Percentiles rank a stretch among this genome's conserved stretches.
Evolutionary conservation across 2,797 vertebrate species (phyloP).

Genomic region (Cynopterus sphinx): DNA sequence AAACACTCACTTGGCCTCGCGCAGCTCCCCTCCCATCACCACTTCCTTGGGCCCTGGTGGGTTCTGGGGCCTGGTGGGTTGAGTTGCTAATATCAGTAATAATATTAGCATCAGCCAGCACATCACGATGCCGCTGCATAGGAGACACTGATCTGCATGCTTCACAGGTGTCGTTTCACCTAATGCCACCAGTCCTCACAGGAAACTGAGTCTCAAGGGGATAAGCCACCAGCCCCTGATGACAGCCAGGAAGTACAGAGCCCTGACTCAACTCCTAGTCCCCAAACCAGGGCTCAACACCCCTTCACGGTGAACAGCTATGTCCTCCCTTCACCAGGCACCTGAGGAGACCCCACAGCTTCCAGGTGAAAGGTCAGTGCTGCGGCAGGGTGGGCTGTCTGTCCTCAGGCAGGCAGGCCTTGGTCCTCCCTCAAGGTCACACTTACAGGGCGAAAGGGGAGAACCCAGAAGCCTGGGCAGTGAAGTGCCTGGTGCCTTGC

Average conservation of each 20-base stretch:
- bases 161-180: not conserved
- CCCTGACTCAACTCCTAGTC: not conserved
- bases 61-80: not conserved
- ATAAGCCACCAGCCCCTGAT: not conserved
- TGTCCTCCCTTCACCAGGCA: not conserved
- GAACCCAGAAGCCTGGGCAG: not conserved
- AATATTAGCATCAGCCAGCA: not conserved
- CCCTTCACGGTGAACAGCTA: not conserved
- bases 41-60: not conserved
- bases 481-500: no score
- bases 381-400: not conserved
- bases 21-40: not conserved
- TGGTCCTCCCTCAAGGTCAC: not conserved
- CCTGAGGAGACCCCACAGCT: not conserved
- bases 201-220: slow-evolving; percentile 59
- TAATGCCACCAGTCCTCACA: not conserved
- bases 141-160: not conserved
- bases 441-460: not conserved
- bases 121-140: rapidly evolving
- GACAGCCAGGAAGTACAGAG: slow-evolving; percentile 31
- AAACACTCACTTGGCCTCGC: not conserved
- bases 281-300: not conserved
- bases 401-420: not conserved
- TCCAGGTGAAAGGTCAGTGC: not conserved
- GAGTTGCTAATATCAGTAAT: not conserved